Evolutionary conservation across 2,888 invertebrate species (phyloP).

Genomic region (Microchrysa polita): DNA sequence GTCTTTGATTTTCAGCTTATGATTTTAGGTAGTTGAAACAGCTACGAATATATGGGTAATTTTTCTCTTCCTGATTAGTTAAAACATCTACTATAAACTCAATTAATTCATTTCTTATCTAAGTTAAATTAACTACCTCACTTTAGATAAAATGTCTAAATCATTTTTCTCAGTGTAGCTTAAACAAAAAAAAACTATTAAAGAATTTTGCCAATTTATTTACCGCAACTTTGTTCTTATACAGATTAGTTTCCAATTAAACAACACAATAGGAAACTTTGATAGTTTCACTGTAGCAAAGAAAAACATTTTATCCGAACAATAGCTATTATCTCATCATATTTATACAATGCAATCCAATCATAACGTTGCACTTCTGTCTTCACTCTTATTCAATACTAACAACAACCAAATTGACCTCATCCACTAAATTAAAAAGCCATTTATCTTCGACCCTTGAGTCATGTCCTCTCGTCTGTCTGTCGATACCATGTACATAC

Average conservation of each 20-base stretch:
- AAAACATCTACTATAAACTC: too few relatives aligned
- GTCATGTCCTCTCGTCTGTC: constrained; percentile 1
- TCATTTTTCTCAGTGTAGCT: too few relatives aligned
- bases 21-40: too few relatives aligned
- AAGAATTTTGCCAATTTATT: too few relatives aligned
- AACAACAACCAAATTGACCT: constrained; percentile 46
- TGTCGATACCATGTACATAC: background rate
- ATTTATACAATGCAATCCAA: constrained; percentile 13
- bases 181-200: too few relatives aligned
- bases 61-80: too few relatives aligned
- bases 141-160: too few relatives aligned
- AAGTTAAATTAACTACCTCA: too few relatives aligned
- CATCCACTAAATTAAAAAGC: constrained; percentile 53
- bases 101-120: too few relatives aligned
- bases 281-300: background rate
- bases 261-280: constrained; percentile 1
- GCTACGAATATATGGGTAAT: too few relatives aligned
- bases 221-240: too few relatives aligned
- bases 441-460: constrained; percentile 49
- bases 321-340: constrained; percentile 3
- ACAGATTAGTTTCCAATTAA: background rate
- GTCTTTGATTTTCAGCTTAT: too few relatives aligned
- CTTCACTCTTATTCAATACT: background rate
- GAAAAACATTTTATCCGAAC: background rate
- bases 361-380: background rate